These are phyloP conservation scores for Hippopotamus amphibius DNA, from an alignment of 2,113 vertebrate species.

Conservation along the genomic window DNA sequence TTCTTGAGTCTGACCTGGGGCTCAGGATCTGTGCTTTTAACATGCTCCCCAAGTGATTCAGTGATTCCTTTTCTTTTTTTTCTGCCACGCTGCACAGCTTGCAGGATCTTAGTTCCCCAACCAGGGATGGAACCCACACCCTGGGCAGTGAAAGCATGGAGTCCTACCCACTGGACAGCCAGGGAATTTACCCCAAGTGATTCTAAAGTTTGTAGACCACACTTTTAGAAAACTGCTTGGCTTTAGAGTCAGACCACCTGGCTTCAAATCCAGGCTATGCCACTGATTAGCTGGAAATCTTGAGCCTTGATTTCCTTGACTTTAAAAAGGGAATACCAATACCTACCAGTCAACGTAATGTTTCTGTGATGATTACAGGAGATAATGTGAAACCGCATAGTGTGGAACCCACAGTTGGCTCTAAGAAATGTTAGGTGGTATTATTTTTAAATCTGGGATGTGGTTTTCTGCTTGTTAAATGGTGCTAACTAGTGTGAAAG, in stretches of 20 bases:
- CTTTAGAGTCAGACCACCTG: not conserved
- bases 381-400: not conserved
- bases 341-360: not conserved
- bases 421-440: conserved; percentile 30
- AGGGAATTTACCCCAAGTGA: not conserved
- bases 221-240: not conserved
- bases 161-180: no score
- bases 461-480: conserved; percentile 23
- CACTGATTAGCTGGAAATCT: not conserved
- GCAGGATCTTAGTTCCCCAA: not conserved
- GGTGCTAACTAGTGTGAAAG: not conserved
- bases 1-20: not conserved
- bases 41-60: not conserved
- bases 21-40: not conserved
- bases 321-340: not conserved
- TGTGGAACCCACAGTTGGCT: not conserved
- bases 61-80: no score
- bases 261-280: not conserved
- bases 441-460: conserved; percentile 22
- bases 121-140: not conserved
- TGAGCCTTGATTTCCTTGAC: not conserved
- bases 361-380: not conserved
- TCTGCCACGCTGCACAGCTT: not conserved
- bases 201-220: not conserved
- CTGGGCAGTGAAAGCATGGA: not conserved